Evolutionary conservation across 2,113 vertebrate genomes (phyloP), one percentile per base, ranked within the genome.

Genomic region (Odocoileus hemionus): DNA sequence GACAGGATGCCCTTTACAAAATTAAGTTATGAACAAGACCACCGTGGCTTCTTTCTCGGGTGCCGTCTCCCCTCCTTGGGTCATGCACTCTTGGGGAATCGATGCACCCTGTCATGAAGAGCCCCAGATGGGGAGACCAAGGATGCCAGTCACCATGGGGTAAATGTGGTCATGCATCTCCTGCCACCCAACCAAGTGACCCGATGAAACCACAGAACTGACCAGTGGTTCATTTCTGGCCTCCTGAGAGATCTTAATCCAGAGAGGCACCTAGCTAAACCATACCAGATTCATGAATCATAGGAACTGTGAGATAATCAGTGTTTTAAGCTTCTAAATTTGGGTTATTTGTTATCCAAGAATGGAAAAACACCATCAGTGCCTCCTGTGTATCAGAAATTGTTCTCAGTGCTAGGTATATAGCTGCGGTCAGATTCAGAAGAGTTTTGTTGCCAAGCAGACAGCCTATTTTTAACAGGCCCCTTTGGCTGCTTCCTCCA

Each of bases 81-180:
- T 79, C 36, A 6, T 16, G 54, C 11, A 5, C 19, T 33, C 16
- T 47, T 45, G 58, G 47, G 23, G 39, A 54, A 23, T n/a, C 0
- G 2, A 33, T 1, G 1, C 36, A 25, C n/a, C 28, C 0, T 45
- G 23, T 26, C 76, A 21, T 57, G 25, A 43, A 76, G 86, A 91
- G 39, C 19, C 21, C n/a, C 30, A 7, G 1, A 3, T 70, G 76
- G 33, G 6, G 28, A 26, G 43, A 47, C 3, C 78, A 26, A 23
- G 19, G 26, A 13, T 52, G 6, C 30, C 50, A 7, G 21, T 21
- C 7, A 33, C 17, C 30, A 4, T 5, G 30, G 67, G 80, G 10
- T 36, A n/a, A 28, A 0, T 1, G 0, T 36, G 5, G 2, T 21
- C 17, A 47, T 17, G 70, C 1, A 2, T 23, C 30, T 89, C 50